phyloP scores from a whole-genome alignment of 2,888 invertebrate species.

The Amphipoea oculea region DNA sequence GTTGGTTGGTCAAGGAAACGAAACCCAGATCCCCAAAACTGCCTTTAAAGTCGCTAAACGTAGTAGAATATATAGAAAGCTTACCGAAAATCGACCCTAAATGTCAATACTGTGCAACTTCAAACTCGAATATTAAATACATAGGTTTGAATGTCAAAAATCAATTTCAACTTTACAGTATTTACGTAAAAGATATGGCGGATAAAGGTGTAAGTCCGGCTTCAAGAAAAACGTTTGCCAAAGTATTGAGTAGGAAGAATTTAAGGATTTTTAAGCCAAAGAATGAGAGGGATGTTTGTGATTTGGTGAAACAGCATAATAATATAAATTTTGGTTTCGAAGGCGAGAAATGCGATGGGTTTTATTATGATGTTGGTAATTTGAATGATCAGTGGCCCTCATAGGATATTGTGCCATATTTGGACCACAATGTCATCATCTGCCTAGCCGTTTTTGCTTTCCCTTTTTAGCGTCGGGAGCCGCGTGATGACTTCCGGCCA shows the following conservation, averaged over 20 bases:
- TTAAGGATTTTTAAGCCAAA: constrained; percentile 80
- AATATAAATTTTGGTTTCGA: constrained; percentile 21
- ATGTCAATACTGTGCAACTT: constrained; percentile 73
- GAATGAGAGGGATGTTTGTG: constrained; percentile 77
- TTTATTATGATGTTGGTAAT: constrained; percentile 39
- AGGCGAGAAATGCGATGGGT: constrained; percentile 24
- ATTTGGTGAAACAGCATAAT: constrained; percentile 75
- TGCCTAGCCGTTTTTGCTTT: no score
- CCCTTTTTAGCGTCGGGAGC: no score
- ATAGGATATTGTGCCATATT: not conserved
- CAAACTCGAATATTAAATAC: constrained; percentile 68
- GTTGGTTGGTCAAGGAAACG: constrained; percentile 72
- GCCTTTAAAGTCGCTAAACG: constrained; percentile 76
- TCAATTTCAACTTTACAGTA: constrained; percentile 76
- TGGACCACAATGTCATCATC: not conserved
- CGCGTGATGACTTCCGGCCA: no score
- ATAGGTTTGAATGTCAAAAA: constrained; percentile 77
- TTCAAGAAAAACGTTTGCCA: constrained; percentile 81
- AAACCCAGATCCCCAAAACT: constrained; percentile 69
- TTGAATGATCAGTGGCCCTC: constrained; percentile 54
- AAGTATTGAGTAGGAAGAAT: constrained; percentile 74
- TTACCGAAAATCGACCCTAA: constrained; percentile 75
- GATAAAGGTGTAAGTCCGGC: constrained; percentile 68
- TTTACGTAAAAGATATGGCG: constrained; percentile 76
- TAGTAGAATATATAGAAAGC: constrained; percentile 75